A percentile compares a stretch with the other conserved stretches of the same genome.
Conservation (phyloP, 1,140 invertebrate genomes). For the Helicoverpa armigera region DNA sequence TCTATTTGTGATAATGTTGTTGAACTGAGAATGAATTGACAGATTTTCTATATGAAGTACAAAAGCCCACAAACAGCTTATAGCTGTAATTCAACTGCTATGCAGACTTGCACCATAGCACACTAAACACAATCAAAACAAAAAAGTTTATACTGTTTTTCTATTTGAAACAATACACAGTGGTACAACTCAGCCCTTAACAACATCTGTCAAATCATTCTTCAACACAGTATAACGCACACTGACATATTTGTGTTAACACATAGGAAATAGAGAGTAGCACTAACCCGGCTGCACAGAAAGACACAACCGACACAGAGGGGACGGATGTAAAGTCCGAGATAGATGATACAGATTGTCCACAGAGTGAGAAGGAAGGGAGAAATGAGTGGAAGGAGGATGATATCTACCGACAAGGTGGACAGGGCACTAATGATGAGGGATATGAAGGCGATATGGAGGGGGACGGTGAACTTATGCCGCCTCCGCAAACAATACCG, state of each 20-base stretch:
- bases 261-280: slow-evolving; percentile 67
- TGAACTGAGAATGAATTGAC: slow-evolving; percentile 2
- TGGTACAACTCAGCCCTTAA: background rate
- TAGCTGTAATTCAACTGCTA: no score
- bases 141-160: no score
- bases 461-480: slow-evolving; percentile 91
- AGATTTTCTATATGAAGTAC: background rate
- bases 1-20: background rate
- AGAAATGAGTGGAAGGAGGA: slow-evolving; percentile 63
- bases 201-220: slow-evolving; percentile 8
- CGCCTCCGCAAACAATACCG: slow-evolving; percentile 88
- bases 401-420: slow-evolving; percentile 54
- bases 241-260: slow-evolving; percentile 64
- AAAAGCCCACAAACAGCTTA: no score
- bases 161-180: no score
- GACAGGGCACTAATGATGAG: slow-evolving; percentile 75
- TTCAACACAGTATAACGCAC: background rate
- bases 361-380: slow-evolving; percentile 66
- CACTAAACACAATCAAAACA: no score
- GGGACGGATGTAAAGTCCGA: slow-evolving; percentile 59
- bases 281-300: slow-evolving; percentile 61
- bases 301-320: slow-evolving; percentile 45
- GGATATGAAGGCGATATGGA: slow-evolving; percentile 87
- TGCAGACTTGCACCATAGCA: no score
- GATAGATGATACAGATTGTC: slow-evolving; percentile 65